Evolutionary conservation across 2,113 vertebrate genomes (phyloP), one percentile per base, ranked within the genome.

Genomic region (Clarias batrachus): DNA sequence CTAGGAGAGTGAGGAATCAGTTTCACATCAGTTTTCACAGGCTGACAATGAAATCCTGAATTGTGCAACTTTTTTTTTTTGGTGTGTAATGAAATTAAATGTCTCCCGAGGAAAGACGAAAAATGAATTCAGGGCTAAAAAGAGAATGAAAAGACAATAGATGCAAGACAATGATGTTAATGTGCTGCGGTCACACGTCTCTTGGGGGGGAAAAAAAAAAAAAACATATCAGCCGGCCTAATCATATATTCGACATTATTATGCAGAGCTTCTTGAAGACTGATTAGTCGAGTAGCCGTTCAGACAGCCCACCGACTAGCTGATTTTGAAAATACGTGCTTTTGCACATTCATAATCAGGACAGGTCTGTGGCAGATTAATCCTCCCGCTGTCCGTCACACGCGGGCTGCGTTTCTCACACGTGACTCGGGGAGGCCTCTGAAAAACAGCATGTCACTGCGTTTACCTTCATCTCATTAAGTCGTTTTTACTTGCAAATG

Each of bases 401-500:
- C 54, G 12, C 9, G 54, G 56, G 41, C n/a, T n/a, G 41, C 10
- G 60, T 23, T 84, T 85, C 63, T 83, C 84, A 86, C 60, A 77
- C 83, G 77, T 59, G 6, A 33, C 76, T 73, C 57, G 60, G 27
- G 52, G 59, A 12, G 8, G 68, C 6, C 0, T 73, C 30, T 25
- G 81, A 70, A 56, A 52, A 70, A 19, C 5, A n/a, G 37, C 60
- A 5, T 62, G 57, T 11, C 14, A 16, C 30, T 23, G 74, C 66
- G 57, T 79, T 63, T 62, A 48, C 70, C 71, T 77, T 63, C 48
- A 8, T 81, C 30, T 16, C 25, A 6, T 30, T 27, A 84, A 62
- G 66, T 82, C 60, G 87, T 87, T 89, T 89, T 87, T 56, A 87
- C 90, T 88, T 88, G 88, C 81, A 89, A 87, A 89, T 86, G 62